Evolutionary conservation across 2,888 invertebrate species (phyloP).

Genomic region (Drosophila koepferae): DNA sequence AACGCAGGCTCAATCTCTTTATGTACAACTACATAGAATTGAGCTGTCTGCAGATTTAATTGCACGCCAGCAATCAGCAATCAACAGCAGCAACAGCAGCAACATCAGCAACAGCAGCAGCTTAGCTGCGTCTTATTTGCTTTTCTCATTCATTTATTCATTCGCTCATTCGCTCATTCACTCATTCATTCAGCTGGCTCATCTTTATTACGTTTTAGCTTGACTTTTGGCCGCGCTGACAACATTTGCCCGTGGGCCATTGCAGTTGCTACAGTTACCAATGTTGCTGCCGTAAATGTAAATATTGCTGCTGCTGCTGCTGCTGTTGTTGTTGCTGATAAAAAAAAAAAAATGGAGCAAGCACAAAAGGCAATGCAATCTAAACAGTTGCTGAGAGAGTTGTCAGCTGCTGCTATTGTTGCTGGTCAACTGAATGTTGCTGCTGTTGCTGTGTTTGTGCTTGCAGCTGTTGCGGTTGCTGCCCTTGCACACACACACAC

Average conservation of each 20-base stretch:
- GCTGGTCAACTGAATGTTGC: constrained; percentile 37
- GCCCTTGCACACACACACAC: background rate
- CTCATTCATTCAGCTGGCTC: constrained; percentile 15
- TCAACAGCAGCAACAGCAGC: constrained; percentile 23
- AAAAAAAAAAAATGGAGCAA: constrained; percentile 13
- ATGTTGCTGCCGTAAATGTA: constrained; percentile 16
- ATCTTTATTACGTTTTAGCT: constrained; percentile 21
- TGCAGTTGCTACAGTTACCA: constrained; percentile 5
- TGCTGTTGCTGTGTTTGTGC: background rate
- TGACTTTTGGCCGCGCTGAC: constrained; percentile 26
- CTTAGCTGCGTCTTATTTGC: constrained; percentile 28
- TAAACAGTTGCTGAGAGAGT: constrained; percentile 47
- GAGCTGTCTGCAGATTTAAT: constrained; percentile 63
- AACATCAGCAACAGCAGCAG: constrained; percentile 22
- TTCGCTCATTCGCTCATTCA: constrained; percentile 5
- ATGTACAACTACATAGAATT: constrained; percentile 22
- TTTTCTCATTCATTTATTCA: constrained; percentile 34
- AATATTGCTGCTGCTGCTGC: constrained; percentile 13
- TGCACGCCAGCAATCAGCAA: constrained; percentile 49
- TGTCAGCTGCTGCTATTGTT: constrained; percentile 43
- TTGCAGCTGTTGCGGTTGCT: too few species aligned
- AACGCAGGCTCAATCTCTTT: constrained; percentile 50
- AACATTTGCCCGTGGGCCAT: constrained; percentile 25
- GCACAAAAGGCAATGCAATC: constrained; percentile 13
- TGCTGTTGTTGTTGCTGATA: background rate